These are phyloP conservation scores for Luscinia megarhynchos DNA, from an alignment of 2,797 vertebrate genomes.

Conservation along the genomic window DNA sequence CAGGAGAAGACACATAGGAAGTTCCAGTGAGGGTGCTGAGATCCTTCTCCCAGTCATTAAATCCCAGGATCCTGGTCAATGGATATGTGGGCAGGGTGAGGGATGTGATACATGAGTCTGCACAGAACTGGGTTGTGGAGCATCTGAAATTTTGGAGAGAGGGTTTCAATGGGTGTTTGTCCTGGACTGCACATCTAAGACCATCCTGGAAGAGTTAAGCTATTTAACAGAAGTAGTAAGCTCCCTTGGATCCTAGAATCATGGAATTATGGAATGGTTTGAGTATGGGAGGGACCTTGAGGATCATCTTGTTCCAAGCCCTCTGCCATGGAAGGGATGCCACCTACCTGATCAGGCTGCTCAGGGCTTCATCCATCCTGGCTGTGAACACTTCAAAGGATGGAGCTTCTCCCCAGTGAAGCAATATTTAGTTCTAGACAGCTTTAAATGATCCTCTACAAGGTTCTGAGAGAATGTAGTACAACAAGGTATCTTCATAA, in stretches of 20 bases:
- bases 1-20: background rate
- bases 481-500: background rate
- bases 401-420: background rate
- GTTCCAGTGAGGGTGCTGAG: background rate
- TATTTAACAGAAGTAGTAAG: background rate
- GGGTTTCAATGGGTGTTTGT: background rate
- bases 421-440: background rate
- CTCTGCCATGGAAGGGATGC: background rate
- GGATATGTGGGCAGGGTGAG: background rate
- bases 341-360: background rate
- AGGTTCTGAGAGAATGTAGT: background rate
- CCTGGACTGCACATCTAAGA: background rate
- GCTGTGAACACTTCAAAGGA: background rate
- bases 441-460: background rate
- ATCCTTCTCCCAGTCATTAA: rapidly evolving
- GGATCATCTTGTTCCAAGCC: background rate
- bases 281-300: background rate
- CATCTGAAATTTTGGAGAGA: background rate
- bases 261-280: background rate
- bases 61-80: background rate
- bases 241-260: background rate
- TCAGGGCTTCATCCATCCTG: background rate
- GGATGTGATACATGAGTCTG: rapidly evolving
- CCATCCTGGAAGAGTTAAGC: background rate
- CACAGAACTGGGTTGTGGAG: background rate